Conservation (phyloP, 2,797 vertebrate genomes). For the Falco peregrinus region DNA sequence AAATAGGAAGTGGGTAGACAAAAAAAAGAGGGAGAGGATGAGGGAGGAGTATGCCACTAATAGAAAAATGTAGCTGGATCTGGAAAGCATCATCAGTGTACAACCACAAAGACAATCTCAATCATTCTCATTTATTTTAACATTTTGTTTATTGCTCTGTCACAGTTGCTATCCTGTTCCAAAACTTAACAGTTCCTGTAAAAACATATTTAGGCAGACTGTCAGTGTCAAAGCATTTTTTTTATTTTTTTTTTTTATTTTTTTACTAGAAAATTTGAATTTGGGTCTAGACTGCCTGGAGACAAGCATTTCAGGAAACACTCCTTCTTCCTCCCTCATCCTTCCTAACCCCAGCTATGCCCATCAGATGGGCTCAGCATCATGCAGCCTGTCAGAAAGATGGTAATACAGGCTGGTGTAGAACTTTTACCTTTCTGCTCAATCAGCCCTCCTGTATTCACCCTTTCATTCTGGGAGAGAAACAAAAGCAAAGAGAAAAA, state of each 20-base stretch:
- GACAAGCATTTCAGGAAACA: constrained; percentile 11
- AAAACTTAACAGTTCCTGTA: neutral
- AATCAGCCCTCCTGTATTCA: neutral
- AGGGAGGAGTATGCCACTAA: neutral
- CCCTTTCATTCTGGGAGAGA: neutral
- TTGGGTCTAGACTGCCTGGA: neutral
- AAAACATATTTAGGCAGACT: neutral
- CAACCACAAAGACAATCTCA: neutral
- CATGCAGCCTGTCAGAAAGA: neutral
- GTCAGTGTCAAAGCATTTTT: neutral
- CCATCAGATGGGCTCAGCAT: neutral
- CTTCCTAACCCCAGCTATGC: neutral
- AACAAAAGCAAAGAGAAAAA: neutral
- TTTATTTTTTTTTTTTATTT: neutral
- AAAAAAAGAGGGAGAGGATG: neutral
- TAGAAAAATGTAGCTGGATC: neutral
- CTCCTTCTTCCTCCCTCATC: neutral
- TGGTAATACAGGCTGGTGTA: neutral
- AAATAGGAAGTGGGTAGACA: neutral
- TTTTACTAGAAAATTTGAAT: neutral
- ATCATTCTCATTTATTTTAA: neutral
- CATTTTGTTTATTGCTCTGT: neutral
- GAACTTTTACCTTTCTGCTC: neutral
- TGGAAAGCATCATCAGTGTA: neutral
- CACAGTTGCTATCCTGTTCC: neutral